Percentiles rank a stretch among this genome's conserved stretches.
Conservation (phyloP, 2,113 vertebrate species). For the Campylomormyrus tamandua region DNA sequence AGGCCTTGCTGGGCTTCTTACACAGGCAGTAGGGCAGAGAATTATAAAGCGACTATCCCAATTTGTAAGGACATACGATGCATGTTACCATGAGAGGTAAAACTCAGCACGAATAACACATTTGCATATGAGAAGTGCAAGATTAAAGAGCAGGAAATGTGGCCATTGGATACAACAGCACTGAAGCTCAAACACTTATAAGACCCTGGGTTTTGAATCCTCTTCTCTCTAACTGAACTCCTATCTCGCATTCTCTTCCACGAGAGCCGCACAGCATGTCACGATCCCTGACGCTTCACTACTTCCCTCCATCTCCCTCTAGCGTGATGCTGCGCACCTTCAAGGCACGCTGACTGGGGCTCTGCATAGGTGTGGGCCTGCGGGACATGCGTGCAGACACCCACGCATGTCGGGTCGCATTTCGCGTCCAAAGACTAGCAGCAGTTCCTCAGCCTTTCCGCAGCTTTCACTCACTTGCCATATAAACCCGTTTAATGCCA, state of each 20-base stretch:
- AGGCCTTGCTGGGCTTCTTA: neutral
- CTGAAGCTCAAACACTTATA: conserved; percentile 31
- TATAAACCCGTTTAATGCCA: neutral
- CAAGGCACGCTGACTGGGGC: neutral
- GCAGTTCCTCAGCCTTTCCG: conserved; percentile 27
- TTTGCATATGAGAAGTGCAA: conserved; percentile 27
- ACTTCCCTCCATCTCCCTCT: conserved; percentile 30
- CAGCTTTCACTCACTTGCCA: conserved; percentile 32
- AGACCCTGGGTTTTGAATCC: neutral
- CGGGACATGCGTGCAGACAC: neutral
- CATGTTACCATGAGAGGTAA: neutral
- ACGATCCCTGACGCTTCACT: conserved; percentile 45
- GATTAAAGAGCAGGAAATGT: conserved; percentile 39
- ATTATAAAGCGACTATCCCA: conserved; percentile 8
- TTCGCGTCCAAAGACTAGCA: conserved; percentile 27
- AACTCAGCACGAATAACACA: neutral
- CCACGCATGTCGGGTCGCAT: neutral
- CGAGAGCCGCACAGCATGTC: conserved; percentile 53
- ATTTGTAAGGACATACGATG: neutral
- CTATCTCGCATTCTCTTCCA: neutral
- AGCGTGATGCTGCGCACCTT: neutral
- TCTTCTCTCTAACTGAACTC: neutral
- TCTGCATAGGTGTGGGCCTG: neutral
- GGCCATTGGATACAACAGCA: conserved; percentile 42
- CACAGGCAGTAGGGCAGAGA: conserved; percentile 24